A percentile compares a stretch with the other conserved stretches of the same genome.
Conservation (phyloP, 2,797 vertebrate species). For the Peromyscus melanophrys region DNA sequence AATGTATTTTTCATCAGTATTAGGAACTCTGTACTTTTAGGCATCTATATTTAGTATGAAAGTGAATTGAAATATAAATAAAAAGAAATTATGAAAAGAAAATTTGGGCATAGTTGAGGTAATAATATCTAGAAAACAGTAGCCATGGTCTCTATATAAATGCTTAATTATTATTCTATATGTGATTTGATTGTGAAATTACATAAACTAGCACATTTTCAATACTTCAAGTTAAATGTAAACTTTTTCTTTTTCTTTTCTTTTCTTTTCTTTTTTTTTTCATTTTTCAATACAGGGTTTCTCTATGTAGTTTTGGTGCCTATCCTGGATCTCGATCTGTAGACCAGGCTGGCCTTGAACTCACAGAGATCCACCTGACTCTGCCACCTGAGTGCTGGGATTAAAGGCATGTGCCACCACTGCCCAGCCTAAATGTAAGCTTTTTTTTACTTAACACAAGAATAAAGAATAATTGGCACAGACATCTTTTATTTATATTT, state of each 20-base stretch:
- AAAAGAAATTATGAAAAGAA: background rate
- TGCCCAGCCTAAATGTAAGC: too few relatives aligned
- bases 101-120: background rate
- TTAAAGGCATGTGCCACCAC: too few relatives aligned
- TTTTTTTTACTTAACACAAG: too few relatives aligned
- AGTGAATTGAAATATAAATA: conserved; percentile 1
- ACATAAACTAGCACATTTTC: background rate
- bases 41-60: background rate
- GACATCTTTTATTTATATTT: background rate
- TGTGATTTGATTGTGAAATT: conserved; percentile 36
- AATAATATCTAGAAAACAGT: background rate
- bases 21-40: background rate
- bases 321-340: too few relatives aligned
- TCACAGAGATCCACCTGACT: too few relatives aligned
- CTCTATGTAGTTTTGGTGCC: too few relatives aligned
- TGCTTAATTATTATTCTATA: background rate
- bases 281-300: too few relatives aligned
- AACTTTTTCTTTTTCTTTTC: too few relatives aligned
- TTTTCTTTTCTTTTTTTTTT: too few relatives aligned
- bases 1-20: background rate
- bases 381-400: too few relatives aligned
- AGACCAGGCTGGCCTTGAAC: too few relatives aligned
- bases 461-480: conserved; percentile 18
- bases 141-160: background rate
- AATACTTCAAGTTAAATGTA: background rate